Conservation (phyloP, 1,140 invertebrate species). For the Drosophila burlai region DNA sequence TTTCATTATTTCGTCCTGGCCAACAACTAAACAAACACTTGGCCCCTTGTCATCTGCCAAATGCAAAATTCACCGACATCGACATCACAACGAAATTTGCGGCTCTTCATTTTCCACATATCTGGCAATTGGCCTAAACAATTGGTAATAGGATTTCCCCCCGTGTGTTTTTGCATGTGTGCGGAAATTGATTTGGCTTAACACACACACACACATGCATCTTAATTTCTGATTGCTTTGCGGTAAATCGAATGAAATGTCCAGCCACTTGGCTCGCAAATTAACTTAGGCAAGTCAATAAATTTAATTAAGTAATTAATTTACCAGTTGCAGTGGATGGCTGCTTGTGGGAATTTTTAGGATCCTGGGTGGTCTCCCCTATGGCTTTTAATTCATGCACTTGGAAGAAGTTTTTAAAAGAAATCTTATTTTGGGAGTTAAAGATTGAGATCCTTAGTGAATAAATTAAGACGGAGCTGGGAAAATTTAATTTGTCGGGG, state of each 20-base stretch:
- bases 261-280: constrained; percentile 38
- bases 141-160: constrained; percentile 60
- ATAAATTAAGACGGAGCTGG: too few species aligned
- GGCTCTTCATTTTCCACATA: constrained; percentile 33
- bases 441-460: too few species aligned
- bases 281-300: constrained; percentile 66
- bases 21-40: constrained; percentile 61
- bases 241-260: constrained; percentile 55
- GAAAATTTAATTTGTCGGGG: too few species aligned
- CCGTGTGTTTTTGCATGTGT: constrained; percentile 17
- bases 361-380: neutral
- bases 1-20: constrained; percentile 58
- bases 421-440: neutral
- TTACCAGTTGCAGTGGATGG: constrained; percentile 21
- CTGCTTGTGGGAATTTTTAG: constrained; percentile 10
- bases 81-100: constrained; percentile 6
- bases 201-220: neutral
- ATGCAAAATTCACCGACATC: constrained; percentile 36
- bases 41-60: constrained; percentile 32
- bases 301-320: constrained; percentile 70
- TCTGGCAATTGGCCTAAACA: constrained; percentile 47
- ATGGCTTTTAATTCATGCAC: neutral
- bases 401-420: neutral
- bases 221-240: constrained; percentile 49
- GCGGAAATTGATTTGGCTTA: constrained; percentile 47